Conservation (phyloP, 2,797 vertebrate species). For the Phalloptychus januarius region DNA sequence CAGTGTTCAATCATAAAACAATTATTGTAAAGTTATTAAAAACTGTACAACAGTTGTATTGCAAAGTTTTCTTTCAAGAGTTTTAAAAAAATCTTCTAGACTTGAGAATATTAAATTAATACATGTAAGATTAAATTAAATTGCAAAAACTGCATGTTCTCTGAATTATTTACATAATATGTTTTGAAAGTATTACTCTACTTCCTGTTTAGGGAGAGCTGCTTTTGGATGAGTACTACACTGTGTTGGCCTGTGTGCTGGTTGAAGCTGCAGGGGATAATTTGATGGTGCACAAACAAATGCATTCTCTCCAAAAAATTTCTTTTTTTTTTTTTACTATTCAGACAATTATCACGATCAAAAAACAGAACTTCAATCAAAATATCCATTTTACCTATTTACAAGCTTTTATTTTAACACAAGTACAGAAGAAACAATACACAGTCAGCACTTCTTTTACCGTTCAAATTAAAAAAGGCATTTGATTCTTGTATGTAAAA, state of each 20-base stretch:
- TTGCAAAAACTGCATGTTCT: not conserved
- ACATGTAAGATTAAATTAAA: not conserved
- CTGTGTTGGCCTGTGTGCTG: constrained; percentile 6
- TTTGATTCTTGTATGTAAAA: constrained; percentile 41
- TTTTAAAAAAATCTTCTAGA: not conserved
- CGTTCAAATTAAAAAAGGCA: constrained; percentile 42
- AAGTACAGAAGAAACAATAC: constrained; percentile 38
- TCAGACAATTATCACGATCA: not conserved
- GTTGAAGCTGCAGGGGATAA: constrained; percentile 53
- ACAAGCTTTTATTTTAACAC: constrained; percentile 41
- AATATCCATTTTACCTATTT: constrained; percentile 14
- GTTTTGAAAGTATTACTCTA: not conserved
- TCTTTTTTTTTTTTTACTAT: too few species aligned
- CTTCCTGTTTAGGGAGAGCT: constrained; percentile 54
- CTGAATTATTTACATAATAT: not conserved
- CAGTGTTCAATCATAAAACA: not conserved
- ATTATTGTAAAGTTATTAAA: too few species aligned
- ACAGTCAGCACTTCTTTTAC: constrained; percentile 17
- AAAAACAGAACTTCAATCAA: constrained; percentile 3
- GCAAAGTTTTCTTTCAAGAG: too few species aligned
- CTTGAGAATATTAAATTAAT: not conserved
- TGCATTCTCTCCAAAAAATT: not conserved
- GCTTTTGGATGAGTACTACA: constrained; percentile 23
- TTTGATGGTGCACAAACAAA: constrained; percentile 55
- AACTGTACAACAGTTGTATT: too few species aligned